Evolutionary conservation across 2,797 vertebrate species (phyloP).

Genomic region (Lithobates sylvaticus): DNA sequence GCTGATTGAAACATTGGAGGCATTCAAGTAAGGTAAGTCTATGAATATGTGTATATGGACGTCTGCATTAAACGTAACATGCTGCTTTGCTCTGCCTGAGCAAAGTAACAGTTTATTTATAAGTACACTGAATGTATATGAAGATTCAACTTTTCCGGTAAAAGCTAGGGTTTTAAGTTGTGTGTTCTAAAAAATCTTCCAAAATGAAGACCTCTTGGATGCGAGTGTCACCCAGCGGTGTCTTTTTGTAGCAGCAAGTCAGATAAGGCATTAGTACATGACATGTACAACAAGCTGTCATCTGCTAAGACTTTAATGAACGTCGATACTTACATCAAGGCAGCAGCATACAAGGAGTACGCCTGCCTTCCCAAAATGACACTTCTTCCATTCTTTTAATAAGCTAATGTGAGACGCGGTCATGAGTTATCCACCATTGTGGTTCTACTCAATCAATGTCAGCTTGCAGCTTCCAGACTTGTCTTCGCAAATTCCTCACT

Average conservation of each 20-base stretch:
- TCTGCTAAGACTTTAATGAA: neutral
- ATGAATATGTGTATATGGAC: too few relatives aligned
- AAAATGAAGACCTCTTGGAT: neutral
- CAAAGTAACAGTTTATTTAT: too few relatives aligned
- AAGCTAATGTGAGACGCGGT: neutral
- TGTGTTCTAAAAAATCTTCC: too few relatives aligned
- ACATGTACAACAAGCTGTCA: neutral
- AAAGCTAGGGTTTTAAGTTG: too few relatives aligned
- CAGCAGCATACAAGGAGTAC: slow-evolving; percentile 7
- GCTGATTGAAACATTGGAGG: too few relatives aligned
- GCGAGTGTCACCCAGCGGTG: neutral
- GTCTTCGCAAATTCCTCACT: slow-evolving; percentile 14
- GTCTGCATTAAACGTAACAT: too few relatives aligned
- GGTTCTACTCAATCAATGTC: slow-evolving; percentile 27
- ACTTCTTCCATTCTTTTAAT: slow-evolving; percentile 5
- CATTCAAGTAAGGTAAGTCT: too few relatives aligned
- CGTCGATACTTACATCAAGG: neutral
- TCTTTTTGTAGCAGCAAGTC: neutral
- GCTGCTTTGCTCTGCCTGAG: too few relatives aligned
- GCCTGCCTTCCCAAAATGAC: neutral
- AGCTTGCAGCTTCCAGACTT: slow-evolving; percentile 25
- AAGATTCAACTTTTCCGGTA: too few relatives aligned
- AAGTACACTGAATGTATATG: too few relatives aligned
- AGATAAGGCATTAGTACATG: neutral
- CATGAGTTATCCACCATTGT: slow-evolving; percentile 18